Evolutionary conservation across 2,797 vertebrate genomes (phyloP).

Genomic region (Anguilla pacifica): DNA sequence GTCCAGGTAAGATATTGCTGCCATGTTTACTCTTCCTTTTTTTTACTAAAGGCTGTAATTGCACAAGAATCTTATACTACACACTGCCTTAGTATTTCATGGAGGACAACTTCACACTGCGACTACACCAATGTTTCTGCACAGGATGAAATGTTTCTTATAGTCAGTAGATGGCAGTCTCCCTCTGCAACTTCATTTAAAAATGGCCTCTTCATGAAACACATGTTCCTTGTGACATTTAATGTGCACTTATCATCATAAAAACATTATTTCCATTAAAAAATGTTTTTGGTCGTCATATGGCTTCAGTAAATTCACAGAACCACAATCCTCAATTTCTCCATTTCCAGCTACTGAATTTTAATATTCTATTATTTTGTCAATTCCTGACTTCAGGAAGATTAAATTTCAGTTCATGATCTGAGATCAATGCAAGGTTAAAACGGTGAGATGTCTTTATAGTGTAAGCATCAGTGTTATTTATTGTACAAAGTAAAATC

Average conservation of each 20-base stretch:
- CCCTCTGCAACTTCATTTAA: conserved; percentile 50
- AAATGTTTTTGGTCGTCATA: too few relatives aligned
- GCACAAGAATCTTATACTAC: background rate
- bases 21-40: background rate
- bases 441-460: background rate
- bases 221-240: background rate
- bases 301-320: too few relatives aligned
- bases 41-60: background rate
- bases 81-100: background rate
- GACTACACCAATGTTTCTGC: background rate
- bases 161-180: conserved; percentile 79
- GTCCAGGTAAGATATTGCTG: background rate
- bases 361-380: background rate
- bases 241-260: background rate
- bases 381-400: background rate
- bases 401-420: background rate
- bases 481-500: background rate
- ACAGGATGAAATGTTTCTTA: background rate
- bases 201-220: background rate
- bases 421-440: background rate
- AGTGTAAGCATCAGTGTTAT: background rate
- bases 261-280: background rate
- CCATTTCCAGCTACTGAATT: background rate
- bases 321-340: background rate
- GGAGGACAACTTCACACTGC: background rate